Evolutionary conservation across 2,888 invertebrate species (phyloP), one percentile per base, ranked within the genome.

Genomic region (Seira ritae): DNA sequence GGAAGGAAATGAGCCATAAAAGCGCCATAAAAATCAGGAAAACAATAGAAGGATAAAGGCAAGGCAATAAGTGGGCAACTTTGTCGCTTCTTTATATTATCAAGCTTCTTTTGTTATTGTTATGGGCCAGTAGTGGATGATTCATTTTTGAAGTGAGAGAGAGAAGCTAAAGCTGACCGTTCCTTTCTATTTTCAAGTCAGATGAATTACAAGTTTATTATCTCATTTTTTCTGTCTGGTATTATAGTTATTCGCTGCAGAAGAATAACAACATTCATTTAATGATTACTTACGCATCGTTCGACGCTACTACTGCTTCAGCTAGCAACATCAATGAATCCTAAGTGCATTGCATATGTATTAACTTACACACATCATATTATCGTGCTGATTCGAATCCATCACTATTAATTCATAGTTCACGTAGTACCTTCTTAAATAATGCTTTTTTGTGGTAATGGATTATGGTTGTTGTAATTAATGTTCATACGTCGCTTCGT

Each of bases 1-100:
- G 81, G 81, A 81, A 81, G 81, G 81, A 81, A 81, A 65, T 67
- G 62, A 60, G 75, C 71, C 42, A 76, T 81, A 81, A 81, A 80
- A 71, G 17, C 3, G 6, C 12, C 55, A 24, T 37, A 66, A 74
- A 69, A 72, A 42, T 66, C 19, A 71, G 69, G 46, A 67, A 75
- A 68, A 75, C 75, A 75, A 75, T 75, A 68, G 68, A 68, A 50
- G 75, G 42, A 67, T 68, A 67, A 50, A 68, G 17, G 62, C 50
- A 24, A n/a, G n/a, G 17, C 31, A 31, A 31, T 19, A 74, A 73
- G 62, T 62, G 24, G 60, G 68, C 15, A 68, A 68, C 55, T 55
- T 55, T 55, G 55, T 55, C 55, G 55, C 55, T 55, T n/a, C 55
- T 31, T 31, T 31, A 8, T 31, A 17, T 12, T 8, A 55, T 12